Evolutionary conservation across 2,888 invertebrate species (phyloP).

Genomic region (Limnephilus lunatus): DNA sequence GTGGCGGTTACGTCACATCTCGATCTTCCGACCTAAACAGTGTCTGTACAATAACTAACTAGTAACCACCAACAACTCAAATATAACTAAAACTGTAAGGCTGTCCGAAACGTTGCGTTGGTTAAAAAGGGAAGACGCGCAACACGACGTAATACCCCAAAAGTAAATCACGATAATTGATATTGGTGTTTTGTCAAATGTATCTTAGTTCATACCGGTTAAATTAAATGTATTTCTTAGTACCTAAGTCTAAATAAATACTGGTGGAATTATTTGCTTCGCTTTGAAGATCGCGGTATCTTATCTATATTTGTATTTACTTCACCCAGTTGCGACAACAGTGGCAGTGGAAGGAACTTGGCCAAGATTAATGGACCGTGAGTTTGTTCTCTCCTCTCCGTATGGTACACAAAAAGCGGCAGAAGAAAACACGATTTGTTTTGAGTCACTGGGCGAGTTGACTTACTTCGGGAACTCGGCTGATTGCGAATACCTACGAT

Average conservation of each 20-base stretch:
- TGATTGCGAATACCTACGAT: neutral
- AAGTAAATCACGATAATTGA: too few species aligned
- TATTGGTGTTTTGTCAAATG: too few species aligned
- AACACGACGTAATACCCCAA: too few species aligned
- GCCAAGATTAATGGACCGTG: slow-evolving; percentile 2
- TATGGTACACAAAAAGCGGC: neutral
- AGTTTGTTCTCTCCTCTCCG: neutral
- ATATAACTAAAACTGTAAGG: too few species aligned
- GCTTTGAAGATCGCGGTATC: neutral
- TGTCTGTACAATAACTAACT: too few species aligned
- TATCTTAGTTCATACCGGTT: too few species aligned
- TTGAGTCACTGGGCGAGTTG: neutral
- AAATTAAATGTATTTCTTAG: neutral
- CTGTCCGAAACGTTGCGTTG: too few species aligned
- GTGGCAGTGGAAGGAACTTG: neutral
- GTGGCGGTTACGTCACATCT: too few species aligned
- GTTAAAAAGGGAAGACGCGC: too few species aligned
- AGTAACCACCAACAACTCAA: too few species aligned
- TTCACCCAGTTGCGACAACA: neutral
- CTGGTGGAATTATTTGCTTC: neutral
- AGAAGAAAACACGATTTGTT: neutral
- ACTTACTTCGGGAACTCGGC: neutral
- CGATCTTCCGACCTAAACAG: too few species aligned
- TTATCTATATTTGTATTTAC: neutral
- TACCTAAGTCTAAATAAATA: neutral